Base-by-base conservation (phyloP, 2,888 invertebrate genomes). In the Drosophila lacicola region DNA sequence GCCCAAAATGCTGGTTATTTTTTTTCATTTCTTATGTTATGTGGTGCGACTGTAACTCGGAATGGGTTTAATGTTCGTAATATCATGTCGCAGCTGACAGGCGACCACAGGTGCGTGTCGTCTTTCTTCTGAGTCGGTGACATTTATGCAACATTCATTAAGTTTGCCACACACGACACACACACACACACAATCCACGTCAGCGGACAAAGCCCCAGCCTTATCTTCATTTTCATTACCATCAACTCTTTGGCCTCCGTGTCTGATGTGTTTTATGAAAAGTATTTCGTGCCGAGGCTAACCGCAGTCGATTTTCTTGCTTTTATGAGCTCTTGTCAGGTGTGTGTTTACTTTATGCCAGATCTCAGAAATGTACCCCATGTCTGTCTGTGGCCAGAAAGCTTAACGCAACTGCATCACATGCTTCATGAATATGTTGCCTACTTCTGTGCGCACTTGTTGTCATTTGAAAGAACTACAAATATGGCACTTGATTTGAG, bases 71-170 rank as follows among this genome's bases (percentile, higher is more conserved):
- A 57, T 74, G 50, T 62, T 54, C 19, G 36, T 56, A 41, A 29
- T 47, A 39, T 50, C 39, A 50, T 51, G 42, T 37, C 60, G 46
- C 61, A 46, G 49, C 54, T 64, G 51, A 54, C 19, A 54, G 25
- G 13, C 11, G 37, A 5, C 13, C 53, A 44, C 63, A 65, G 74
- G 82, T 83, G 85, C 80, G 76, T 78, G 70, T 58, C 55, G 58
- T 25, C 49, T 69, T 47, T 47, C 29, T 57, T 46, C 56, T 63
- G 57, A 53, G 56, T 63, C 70, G 61, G 68, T 80, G 86, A 63
- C 80, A 77, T 57, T 72, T 69, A 72, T 88, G 84, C 74, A 83
- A 74, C 83, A 86, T 80, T 77, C 70, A 83, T 86, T 77, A 70
- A 70, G 70, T 78, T 70, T 58, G 58, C 53, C 56, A 37, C 51